Percentiles rank a stretch among this genome's conserved stretches.
Conservation (phyloP, 2,113 vertebrate species). For the Telmatochromis sp. region DNA sequence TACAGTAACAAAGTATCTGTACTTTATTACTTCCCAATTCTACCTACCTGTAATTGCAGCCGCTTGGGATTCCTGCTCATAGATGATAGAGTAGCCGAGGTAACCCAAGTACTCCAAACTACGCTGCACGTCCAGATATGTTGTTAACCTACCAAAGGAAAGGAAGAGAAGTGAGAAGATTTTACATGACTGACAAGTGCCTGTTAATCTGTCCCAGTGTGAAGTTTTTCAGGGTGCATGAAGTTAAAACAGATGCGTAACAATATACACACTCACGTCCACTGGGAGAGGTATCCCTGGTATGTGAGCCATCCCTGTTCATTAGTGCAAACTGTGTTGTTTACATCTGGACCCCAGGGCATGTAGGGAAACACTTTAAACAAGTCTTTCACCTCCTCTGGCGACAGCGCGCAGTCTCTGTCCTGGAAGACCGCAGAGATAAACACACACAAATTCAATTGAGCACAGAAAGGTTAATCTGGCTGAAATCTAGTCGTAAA, state of each 20-base stretch:
- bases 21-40: rapidly evolving
- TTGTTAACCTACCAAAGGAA: slow-evolving; percentile 80
- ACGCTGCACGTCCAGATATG: slow-evolving; percentile 92
- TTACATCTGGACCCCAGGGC: slow-evolving; percentile 97
- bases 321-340: slow-evolving; percentile 94
- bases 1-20: background rate
- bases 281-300: slow-evolving; percentile 97
- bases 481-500: background rate
- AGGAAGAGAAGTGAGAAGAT: background rate
- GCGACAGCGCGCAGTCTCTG: slow-evolving; percentile 90
- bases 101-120: slow-evolving; percentile 96
- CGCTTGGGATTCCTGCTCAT: slow-evolving; percentile 94
- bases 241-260: background rate
- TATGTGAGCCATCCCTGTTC: slow-evolving; percentile 98
- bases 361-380: slow-evolving; percentile 98
- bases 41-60: slow-evolving; percentile 86
- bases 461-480: background rate
- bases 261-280: slow-evolving; percentile 85
- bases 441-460: background rate
- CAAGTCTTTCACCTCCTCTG: slow-evolving; percentile 93
- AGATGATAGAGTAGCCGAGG: slow-evolving; percentile 94
- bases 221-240: background rate
- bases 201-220: rapidly evolving
- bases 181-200: background rate
- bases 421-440: slow-evolving; percentile 71